A percentile compares a stretch with the other conserved stretches of the same genome.
Evolutionary conservation across 2,888 invertebrate genomes (phyloP).

Genomic region (Stegana nigrithorax): DNA sequence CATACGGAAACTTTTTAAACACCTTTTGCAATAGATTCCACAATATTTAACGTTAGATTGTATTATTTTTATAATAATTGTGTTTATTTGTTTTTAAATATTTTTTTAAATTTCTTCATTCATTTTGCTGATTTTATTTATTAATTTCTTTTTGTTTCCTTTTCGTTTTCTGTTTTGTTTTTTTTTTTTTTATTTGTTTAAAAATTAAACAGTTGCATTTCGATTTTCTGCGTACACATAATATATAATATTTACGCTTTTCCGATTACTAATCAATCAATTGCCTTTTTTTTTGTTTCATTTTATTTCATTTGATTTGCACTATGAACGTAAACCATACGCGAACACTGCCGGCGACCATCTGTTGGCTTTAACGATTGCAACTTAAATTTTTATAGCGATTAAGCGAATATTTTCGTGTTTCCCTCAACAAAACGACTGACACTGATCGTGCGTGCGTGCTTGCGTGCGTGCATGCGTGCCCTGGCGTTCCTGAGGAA

Average conservation of each 20-base stretch:
- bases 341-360: slow-evolving; percentile 50
- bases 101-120: not conserved
- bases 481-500: not conserved
- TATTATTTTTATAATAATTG: not conserved
- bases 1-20: too few relatives aligned
- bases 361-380: slow-evolving; percentile 48
- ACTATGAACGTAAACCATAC: too few relatives aligned
- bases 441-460: not conserved
- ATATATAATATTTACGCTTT: too few relatives aligned
- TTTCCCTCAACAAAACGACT: not conserved
- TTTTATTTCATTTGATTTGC: too few relatives aligned
- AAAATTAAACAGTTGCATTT: too few relatives aligned
- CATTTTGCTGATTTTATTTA: not conserved
- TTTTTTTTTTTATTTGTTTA: slow-evolving; percentile 19
- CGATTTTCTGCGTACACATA: too few relatives aligned
- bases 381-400: slow-evolving; percentile 45
- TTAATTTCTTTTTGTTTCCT: not conserved
- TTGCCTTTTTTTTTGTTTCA: too few relatives aligned
- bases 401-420: not conserved
- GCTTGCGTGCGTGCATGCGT: not conserved
- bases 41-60: too few relatives aligned
- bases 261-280: slow-evolving; percentile 33
- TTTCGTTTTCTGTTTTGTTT: too few relatives aligned
- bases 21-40: too few relatives aligned
- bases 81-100: not conserved